Percentiles rank a stretch among this genome's conserved stretches.
Conservation (phyloP, 2,888 invertebrate species). For the Digitonthophagus gazella region DNA sequence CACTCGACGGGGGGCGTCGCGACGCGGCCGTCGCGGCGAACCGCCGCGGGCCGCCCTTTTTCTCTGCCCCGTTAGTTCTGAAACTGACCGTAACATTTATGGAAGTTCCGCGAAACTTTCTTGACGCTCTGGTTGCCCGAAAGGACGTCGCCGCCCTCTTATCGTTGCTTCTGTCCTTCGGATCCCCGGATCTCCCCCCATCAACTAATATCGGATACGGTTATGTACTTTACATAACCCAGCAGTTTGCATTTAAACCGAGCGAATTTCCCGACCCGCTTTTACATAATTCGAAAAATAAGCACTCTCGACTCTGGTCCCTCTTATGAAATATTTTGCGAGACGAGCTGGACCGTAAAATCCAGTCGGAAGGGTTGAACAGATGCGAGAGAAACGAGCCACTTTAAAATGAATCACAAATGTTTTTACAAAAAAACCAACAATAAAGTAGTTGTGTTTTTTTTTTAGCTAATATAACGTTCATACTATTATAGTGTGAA, state of each 20-base stretch:
- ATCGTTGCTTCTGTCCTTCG: background rate
- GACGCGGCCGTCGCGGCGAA: constrained; percentile 2
- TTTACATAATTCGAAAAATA: constrained; percentile 10
- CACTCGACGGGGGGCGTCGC: constrained; percentile 32
- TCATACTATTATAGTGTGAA: no score
- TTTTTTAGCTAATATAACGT: no score
- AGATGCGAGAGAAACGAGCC: background rate
- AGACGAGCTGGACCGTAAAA: background rate
- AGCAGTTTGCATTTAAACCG: constrained; percentile 27
- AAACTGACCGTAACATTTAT: constrained; percentile 42
- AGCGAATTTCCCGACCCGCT: constrained; percentile 6
- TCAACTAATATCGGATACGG: constrained; percentile 24
- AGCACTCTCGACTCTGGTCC: background rate
- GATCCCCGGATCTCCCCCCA: constrained; percentile 13
- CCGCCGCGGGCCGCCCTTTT: constrained; percentile 15
- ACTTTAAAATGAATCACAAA: background rate
- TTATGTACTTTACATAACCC: constrained; percentile 28
- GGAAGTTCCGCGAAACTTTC: constrained; percentile 30
- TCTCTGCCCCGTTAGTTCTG: constrained; percentile 29
- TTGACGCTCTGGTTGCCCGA: background rate
- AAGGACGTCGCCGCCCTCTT: background rate
- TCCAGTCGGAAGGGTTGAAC: background rate
- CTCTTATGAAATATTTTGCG: background rate
- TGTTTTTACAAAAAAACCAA: background rate
- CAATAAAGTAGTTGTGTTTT: background rate